Evolutionary conservation across 2,888 invertebrate genomes (phyloP), one percentile per base, ranked within the genome.

Genomic region (Augiades crinisus): DNA sequence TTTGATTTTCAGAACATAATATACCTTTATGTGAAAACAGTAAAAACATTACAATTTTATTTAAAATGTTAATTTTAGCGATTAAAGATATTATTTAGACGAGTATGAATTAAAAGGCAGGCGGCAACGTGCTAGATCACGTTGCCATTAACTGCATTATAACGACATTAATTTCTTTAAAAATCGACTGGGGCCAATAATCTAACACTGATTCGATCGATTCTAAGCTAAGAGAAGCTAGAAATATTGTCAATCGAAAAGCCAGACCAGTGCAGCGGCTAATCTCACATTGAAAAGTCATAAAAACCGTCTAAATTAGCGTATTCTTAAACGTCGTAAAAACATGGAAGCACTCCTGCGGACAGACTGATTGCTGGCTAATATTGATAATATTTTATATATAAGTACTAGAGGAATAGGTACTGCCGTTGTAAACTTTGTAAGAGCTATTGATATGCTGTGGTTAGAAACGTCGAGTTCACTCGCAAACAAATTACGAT

Each of bases 281-380:
- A 68, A 63, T 65, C 63, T 68, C 67, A 73, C 72, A 66, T 69
- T 72, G 72, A 70, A 67, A 70, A 56, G 53, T 70, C 72, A 70
- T 81, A 82, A 80, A 83, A 82, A 77, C 77, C 69, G 68, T 81
- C 74, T 80, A 83, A 78, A 81, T 81, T 79, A 78, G 76, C 73
- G 61, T 72, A 78, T 73, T 70, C 68, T 63, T 73, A 80, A 76
- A 81, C 72, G 73, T 81, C 77, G 77, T 86, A 86, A 81, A 87
- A 87, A 86, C 79, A 78, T 88, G 88, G 88, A 88, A 88, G 88
- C 88, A 88, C 88, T 81, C 76, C 80, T 74, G 81, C 86, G 88
- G 88, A 88, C 88, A 88, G 86, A 87, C 83, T 81, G 82, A 73
- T 85, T 81, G 81, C 83, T 83, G 84, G 75, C 72, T 81, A 73